Conservation (phyloP, 2,888 invertebrate species). For the Dynastes hyllus region DNA sequence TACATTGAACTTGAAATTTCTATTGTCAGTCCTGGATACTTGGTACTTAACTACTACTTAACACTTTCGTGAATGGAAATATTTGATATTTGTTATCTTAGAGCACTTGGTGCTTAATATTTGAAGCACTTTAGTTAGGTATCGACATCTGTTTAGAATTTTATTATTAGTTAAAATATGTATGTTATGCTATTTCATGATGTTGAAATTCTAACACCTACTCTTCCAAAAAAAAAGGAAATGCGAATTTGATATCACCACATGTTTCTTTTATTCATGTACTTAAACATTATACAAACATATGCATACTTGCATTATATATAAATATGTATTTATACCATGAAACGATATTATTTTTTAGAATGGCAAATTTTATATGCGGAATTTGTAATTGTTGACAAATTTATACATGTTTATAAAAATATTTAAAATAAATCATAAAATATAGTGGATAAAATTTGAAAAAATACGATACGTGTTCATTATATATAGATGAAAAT, state of each 20-base stretch:
- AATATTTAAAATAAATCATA: constrained; percentile 40
- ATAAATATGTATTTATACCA: constrained; percentile 1
- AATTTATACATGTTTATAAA: constrained; percentile 51
- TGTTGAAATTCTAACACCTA: too few species aligned
- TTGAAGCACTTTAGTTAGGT: too few species aligned
- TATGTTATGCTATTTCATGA: too few species aligned
- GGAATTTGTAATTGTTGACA: constrained; percentile 50
- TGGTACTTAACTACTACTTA: too few species aligned
- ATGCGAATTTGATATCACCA: not conserved
- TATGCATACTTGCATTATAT: constrained; percentile 10
- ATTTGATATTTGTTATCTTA: too few species aligned
- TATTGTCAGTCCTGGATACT: too few species aligned
- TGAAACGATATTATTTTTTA: constrained; percentile 48
- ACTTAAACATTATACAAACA: too few species aligned
- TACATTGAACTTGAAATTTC: too few species aligned
- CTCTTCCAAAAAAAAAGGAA: not conserved
- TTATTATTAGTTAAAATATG: too few species aligned
- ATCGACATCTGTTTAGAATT: too few species aligned
- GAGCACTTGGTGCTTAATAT: too few species aligned
- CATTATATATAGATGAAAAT: constrained; percentile 33
- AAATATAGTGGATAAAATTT: constrained; percentile 4
- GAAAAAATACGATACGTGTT: constrained; percentile 34
- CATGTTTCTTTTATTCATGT: constrained; percentile 7
- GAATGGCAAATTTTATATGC: constrained; percentile 47
- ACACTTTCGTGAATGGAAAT: too few species aligned